phyloP scores from a whole-genome alignment of 2,888 invertebrate species.

The Eupithecia tripunctaria region DNA sequence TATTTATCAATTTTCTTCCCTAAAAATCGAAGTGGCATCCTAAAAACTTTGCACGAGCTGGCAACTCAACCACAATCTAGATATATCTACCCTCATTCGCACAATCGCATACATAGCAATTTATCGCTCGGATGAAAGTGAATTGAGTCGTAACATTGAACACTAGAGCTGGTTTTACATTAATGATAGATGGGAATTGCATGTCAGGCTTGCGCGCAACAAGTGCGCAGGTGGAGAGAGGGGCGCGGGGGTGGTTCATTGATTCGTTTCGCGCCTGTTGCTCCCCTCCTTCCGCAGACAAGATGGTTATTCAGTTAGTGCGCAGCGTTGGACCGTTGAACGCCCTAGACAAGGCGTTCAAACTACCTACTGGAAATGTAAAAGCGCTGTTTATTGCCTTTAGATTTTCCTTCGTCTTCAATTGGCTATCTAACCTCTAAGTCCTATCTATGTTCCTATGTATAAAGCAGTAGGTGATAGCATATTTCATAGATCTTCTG shows the following conservation, averaged over 20 bases:
- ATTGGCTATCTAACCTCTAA: too few relatives aligned
- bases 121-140: constrained; percentile 13
- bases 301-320: constrained; percentile 11
- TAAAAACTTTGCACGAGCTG: constrained; percentile 13
- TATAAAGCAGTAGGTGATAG: neutral
- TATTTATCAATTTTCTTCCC: neutral
- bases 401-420: constrained; percentile 32
- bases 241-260: constrained; percentile 65
- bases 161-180: constrained; percentile 28
- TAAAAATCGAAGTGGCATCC: neutral
- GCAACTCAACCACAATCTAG: constrained; percentile 21
- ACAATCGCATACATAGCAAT: constrained; percentile 14
- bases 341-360: constrained; percentile 36
- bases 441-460: too few relatives aligned
- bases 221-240: constrained; percentile 71
- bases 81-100: constrained; percentile 17
- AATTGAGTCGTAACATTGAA: constrained; percentile 25
- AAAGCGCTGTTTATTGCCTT: too few relatives aligned
- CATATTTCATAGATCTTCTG: neutral
- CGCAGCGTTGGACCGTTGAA: constrained; percentile 47
- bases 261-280: constrained; percentile 82
- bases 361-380: too few relatives aligned
- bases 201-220: constrained; percentile 72
- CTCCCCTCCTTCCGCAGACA: constrained; percentile 52
- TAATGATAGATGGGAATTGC: constrained; percentile 32